Percentiles rank a stretch among this genome's conserved stretches.
phyloP scores from a whole-genome alignment of 1,140 invertebrate species.

The Mizuhopecten yessoensis region DNA sequence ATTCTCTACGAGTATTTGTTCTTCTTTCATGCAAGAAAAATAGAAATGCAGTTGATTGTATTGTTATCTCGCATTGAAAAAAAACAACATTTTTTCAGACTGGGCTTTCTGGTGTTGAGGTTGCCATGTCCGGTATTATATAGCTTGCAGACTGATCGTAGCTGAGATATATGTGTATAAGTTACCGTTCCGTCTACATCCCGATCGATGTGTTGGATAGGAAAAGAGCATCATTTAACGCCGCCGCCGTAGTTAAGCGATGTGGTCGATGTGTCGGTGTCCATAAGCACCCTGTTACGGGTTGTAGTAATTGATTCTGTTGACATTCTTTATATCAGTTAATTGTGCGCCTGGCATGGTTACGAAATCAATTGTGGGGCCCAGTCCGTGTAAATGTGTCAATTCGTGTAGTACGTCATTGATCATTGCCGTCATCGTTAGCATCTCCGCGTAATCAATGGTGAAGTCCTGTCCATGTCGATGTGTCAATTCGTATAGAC shows the following conservation, averaged over 20 bases:
- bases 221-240: constrained; percentile 34
- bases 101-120: not conserved
- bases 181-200: not conserved
- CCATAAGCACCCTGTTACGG: constrained; percentile 22
- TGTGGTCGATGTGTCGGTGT: constrained; percentile 1
- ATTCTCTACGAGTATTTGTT: not conserved
- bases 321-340: not conserved
- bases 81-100: not conserved
- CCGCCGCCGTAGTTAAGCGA: not conserved
- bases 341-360: not conserved
- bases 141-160: not conserved
- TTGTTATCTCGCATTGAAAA: not conserved
- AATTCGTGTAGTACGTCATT: not conserved
- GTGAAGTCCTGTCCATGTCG: not conserved
- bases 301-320: not conserved
- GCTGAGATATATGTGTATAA: not conserved
- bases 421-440: not conserved
- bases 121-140: not conserved
- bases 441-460: not conserved
- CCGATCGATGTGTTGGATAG: not conserved
- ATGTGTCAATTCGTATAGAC: too few species aligned
- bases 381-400: not conserved
- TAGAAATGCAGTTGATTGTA: not conserved
- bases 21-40: not conserved
- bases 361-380: not conserved